These are phyloP conservation scores for Stenurella melanura DNA, from an alignment of 2,888 invertebrate genomes.

Conservation along the genomic window DNA sequence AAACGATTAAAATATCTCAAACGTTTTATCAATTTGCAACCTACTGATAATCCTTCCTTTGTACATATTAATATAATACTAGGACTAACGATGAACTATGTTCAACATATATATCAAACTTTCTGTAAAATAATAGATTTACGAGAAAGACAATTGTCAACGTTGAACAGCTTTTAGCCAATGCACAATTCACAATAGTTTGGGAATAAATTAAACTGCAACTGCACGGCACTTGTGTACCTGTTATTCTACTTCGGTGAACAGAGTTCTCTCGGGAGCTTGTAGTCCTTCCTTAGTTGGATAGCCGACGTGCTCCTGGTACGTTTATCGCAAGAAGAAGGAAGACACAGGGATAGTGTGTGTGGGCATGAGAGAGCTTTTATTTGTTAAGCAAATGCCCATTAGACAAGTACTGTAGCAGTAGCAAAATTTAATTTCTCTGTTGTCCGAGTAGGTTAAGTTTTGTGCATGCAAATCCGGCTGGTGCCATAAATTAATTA, in stretches of 20 bases:
- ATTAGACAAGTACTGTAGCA: slow-evolving; percentile 64
- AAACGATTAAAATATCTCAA: neutral
- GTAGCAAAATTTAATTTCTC: slow-evolving; percentile 72
- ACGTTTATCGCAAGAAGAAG: slow-evolving; percentile 38
- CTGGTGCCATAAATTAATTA: slow-evolving; percentile 73
- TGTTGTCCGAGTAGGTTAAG: slow-evolving; percentile 74
- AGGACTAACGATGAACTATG: neutral
- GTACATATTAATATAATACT: neutral
- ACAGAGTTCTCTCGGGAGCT: slow-evolving; percentile 49
- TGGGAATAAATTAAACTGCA: slow-evolving; percentile 65
- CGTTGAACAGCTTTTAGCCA: slow-evolving; percentile 60
- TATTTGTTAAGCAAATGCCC: slow-evolving; percentile 73
- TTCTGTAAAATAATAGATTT: slow-evolving; percentile 48
- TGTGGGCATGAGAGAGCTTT: slow-evolving; percentile 52
- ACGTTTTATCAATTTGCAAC: neutral
- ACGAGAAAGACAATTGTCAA: slow-evolving; percentile 59
- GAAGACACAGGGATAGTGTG: slow-evolving; percentile 20
- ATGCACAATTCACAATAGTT: slow-evolving; percentile 56
- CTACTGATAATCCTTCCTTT: neutral
- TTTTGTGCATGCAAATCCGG: slow-evolving; percentile 72
- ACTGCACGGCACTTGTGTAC: slow-evolving; percentile 62
- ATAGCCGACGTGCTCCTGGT: slow-evolving; percentile 42
- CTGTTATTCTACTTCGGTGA: slow-evolving; percentile 62
- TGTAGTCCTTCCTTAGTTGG: slow-evolving; percentile 45
- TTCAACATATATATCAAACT: slow-evolving; percentile 11